Evolutionary conservation across 2,888 invertebrate genomes (phyloP).

Genomic region (Amiota minor): DNA sequence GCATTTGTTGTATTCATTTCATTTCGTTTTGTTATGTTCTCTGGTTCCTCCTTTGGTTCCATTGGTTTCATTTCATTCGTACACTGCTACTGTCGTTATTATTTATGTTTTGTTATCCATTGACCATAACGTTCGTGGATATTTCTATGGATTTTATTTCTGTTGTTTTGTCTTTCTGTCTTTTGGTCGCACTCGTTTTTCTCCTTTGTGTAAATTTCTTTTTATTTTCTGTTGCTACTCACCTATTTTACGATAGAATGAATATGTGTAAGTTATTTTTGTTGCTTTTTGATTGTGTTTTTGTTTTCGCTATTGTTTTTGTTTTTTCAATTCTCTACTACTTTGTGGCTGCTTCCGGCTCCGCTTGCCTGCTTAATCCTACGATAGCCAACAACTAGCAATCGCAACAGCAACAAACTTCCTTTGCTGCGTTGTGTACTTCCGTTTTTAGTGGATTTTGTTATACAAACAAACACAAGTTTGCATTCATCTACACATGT

Average conservation of each 20-base stretch:
- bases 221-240: constrained; percentile 39
- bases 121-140: constrained; percentile 62
- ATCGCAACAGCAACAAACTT: background rate
- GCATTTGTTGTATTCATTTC: too few species aligned
- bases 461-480: too few species aligned
- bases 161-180: background rate
- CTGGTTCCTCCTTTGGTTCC: too few species aligned
- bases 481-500: constrained; percentile 50
- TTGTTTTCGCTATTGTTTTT: background rate
- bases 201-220: constrained; percentile 17
- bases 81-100: constrained; percentile 60
- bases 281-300: constrained; percentile 52
- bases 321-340: background rate
- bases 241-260: constrained; percentile 68
- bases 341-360: background rate
- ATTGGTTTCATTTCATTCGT: constrained; percentile 1
- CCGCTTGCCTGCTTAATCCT: background rate
- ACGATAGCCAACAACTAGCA: too few species aligned
- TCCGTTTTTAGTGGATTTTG: constrained; percentile 61
- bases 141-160: constrained; percentile 32
- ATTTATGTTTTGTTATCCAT: constrained; percentile 70
- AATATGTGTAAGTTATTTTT: constrained; percentile 54
- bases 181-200: constrained; percentile 36
- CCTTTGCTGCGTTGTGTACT: constrained; percentile 50
- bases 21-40: too few species aligned